Conservation (phyloP, 92 coral and sea anemone genomes). For the Plumapathes pennacea region DNA sequence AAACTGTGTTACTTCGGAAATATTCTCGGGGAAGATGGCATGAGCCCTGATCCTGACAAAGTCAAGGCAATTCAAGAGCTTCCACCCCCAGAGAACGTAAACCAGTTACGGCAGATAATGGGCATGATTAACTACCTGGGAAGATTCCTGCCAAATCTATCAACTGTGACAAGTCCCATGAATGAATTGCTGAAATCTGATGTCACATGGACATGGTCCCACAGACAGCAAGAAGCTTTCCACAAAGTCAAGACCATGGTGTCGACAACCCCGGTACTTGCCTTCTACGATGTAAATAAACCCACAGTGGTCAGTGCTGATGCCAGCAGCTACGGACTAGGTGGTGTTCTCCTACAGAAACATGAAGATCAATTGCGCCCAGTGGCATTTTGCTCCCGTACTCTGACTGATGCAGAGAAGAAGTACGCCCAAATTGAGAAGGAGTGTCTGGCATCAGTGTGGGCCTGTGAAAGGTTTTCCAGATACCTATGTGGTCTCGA, state of each 20-base stretch:
- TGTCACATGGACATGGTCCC: constrained; percentile 8
- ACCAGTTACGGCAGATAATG: neutral
- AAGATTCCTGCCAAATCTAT: neutral
- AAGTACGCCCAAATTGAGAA: constrained; percentile 42
- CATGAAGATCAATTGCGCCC: constrained; percentile 13
- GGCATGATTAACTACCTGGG: constrained; percentile 8
- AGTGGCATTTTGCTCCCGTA: constrained; percentile 22
- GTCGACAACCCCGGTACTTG: neutral
- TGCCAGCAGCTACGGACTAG: constrained; percentile 41
- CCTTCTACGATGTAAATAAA: constrained; percentile 6
- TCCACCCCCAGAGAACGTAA: neutral
- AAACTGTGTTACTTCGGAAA: constrained; percentile 29
- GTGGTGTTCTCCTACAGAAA: constrained; percentile 40
- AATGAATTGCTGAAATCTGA: neutral
- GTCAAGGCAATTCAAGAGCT: constrained; percentile 5
- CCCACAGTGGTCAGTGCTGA: constrained; percentile 25
- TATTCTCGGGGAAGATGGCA: neutral
- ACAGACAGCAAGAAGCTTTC: neutral
- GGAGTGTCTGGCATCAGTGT: constrained; percentile 53
- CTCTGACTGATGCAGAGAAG: constrained; percentile 19
- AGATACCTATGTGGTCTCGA: constrained; percentile 52
- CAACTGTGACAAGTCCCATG: neutral
- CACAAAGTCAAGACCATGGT: neutral
- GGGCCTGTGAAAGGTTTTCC: constrained; percentile 60
- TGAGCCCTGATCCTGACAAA: constrained; percentile 2